Base-by-base conservation (phyloP, 2,113 vertebrate species). In the Onychostruthus taczanowskii region DNA sequence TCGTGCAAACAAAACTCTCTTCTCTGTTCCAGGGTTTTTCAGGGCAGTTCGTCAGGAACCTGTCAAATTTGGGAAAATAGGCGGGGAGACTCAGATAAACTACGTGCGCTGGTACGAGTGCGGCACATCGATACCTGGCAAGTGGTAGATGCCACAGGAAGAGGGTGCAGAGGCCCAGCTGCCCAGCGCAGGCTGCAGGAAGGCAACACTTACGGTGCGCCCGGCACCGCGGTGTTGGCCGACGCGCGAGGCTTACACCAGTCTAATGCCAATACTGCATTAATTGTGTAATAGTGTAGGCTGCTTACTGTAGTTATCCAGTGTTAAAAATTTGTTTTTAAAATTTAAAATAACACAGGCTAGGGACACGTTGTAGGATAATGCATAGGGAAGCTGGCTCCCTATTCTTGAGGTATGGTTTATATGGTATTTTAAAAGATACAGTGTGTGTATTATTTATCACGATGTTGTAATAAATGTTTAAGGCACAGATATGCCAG, bases 51-150 rank as follows among this genome's bases (percentile, higher is more conserved):
- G 99, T 56, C 99, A 99, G 86, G 99, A 99, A 52, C 99, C 99
- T 2, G 99, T 99, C 50, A 97, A 97, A 50, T 99, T 99, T 82
- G 99, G 99, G 66, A 98, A 99, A 64, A 99, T 99, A 19, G 99
- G 99, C 6, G 99, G 99, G 43, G 98, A 98, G 75, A 98, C 99
- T 1, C 98, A 98, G 16, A 97, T 98, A 61, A 99, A 98, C 87
- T 99, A 99, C 0, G 99, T 99, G 16, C 98, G 98, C 61, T 99
- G 99, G 99, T 99, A 99, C 17, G 99, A 99, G 97, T 99, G 99
- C 19, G 99, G 99, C 64, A 99, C 98, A 1, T 98, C 99, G 19
- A 99, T 99, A 82, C 99, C 99, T 44, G 99, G 99, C 63, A 99
- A 99, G 93, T 99, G 99, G 99, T 99, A 99, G 97, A 82, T 69